phyloP scores from a whole-genome alignment of 2,888 invertebrate genomes.

The Nymphalis polychloros region DNA sequence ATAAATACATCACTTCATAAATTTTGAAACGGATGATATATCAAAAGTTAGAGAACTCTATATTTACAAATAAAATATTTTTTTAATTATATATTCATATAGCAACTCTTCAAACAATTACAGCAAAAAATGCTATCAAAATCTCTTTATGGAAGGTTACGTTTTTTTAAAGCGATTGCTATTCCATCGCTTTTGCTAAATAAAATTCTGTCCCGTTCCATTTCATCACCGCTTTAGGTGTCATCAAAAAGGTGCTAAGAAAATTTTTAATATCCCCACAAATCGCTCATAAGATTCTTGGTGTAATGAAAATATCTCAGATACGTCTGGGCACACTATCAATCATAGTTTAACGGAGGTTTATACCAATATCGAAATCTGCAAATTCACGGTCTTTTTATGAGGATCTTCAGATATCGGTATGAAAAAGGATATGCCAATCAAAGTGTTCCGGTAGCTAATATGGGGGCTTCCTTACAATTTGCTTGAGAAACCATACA shows the following conservation, averaged over 20 bases:
- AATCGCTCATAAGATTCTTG: conserved; percentile 61
- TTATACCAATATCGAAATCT: conserved; percentile 73
- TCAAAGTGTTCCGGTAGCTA: conserved; percentile 42
- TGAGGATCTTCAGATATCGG: conserved; percentile 53
- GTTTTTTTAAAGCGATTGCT: conserved; percentile 3
- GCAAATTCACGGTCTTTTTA: conserved; percentile 71
- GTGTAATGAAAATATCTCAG: conserved; percentile 53
- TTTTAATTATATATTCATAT: too few relatives aligned
- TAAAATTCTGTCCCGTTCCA: conserved; percentile 25
- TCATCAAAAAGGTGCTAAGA: conserved; percentile 34
- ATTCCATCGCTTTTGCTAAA: conserved; percentile 24
- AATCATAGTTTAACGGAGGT: conserved; percentile 74
- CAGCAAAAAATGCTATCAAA: background rate
- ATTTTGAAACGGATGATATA: background rate
- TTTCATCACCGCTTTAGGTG: conserved; percentile 27
- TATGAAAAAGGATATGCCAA: conserved; percentile 48
- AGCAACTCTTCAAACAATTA: background rate
- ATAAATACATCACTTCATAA: conserved; percentile 1
- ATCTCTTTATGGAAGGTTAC: background rate
- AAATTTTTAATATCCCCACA: conserved; percentile 51
- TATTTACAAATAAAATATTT: background rate
- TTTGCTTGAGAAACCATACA: conserved; percentile 20
- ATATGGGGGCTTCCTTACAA: conserved; percentile 37
- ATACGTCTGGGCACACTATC: conserved; percentile 73
- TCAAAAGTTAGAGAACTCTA: background rate